phyloP scores from a whole-genome alignment of 2,888 invertebrate species.

The Odontocerum albicorne region DNA sequence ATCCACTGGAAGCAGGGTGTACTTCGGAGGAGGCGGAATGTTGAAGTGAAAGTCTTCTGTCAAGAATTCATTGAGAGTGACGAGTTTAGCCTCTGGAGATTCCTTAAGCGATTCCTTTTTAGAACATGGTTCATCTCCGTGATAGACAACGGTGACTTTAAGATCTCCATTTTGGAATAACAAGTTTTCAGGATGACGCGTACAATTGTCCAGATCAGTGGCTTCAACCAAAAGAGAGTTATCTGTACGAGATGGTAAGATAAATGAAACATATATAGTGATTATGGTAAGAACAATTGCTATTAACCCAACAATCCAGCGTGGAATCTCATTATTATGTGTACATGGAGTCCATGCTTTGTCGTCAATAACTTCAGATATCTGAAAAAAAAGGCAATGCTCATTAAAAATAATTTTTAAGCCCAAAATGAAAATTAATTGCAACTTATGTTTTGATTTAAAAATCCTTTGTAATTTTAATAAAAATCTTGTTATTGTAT shows the following conservation, averaged over 20 bases:
- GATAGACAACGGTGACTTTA: slow-evolving; percentile 20
- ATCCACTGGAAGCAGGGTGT: slow-evolving; percentile 23
- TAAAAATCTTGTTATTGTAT: too few species aligned
- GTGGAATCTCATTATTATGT: slow-evolving; percentile 28
- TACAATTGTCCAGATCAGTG: slow-evolving; percentile 4
- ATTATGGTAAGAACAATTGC: slow-evolving; percentile 30
- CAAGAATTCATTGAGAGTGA: slow-evolving; percentile 32
- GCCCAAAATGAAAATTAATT: too few species aligned
- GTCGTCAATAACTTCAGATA: slow-evolving; percentile 24
- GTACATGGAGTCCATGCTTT: slow-evolving; percentile 31
- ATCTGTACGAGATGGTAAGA: slow-evolving; percentile 29
- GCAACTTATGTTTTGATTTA: too few species aligned
- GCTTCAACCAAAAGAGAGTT: slow-evolving; percentile 14
- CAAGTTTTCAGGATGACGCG: slow-evolving; percentile 18
- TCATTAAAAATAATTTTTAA: too few species aligned
- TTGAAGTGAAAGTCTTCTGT: slow-evolving; percentile 31
- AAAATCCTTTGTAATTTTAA: too few species aligned
- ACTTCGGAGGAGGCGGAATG: slow-evolving; percentile 32
- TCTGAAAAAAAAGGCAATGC: slow-evolving; percentile 20
- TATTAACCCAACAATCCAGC: slow-evolving; percentile 31
- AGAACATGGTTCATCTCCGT: slow-evolving; percentile 7
- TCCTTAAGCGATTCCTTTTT: slow-evolving; percentile 13
- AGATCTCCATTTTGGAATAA: slow-evolving; percentile 16
- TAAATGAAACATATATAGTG: slow-evolving; percentile 33
- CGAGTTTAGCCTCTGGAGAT: slow-evolving; percentile 21